Conservation (phyloP, 1,140 invertebrate species). For the Oreohelix idahoensis region DNA sequence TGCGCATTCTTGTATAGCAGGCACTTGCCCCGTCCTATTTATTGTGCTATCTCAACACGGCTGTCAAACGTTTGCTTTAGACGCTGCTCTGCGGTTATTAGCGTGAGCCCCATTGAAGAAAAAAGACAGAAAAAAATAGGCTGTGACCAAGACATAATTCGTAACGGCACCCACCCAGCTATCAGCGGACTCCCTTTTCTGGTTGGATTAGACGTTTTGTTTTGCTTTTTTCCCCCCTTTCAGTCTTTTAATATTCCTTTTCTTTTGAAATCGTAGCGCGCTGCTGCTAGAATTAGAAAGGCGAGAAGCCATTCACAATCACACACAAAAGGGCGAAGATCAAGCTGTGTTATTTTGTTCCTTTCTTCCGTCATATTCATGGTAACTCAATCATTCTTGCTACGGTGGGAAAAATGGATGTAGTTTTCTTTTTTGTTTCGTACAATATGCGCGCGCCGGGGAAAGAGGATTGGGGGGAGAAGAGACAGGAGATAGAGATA, state of each 20-base stretch:
- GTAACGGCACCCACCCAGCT: neutral
- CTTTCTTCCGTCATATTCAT: too few species aligned
- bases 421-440: too few species aligned
- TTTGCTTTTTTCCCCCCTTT: neutral
- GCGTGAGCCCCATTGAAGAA: neutral
- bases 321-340: neutral
- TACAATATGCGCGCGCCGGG: too few species aligned
- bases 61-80: neutral
- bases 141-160: neutral
- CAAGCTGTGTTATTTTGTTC: neutral
- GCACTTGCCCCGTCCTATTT: conserved; percentile 3
- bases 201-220: neutral
- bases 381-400: too few species aligned
- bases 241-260: neutral
- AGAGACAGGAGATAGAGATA: too few species aligned
- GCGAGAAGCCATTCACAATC: neutral
- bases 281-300: neutral
- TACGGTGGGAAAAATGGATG: too few species aligned
- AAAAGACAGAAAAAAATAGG: too few species aligned
- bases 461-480: too few species aligned
- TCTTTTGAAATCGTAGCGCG: neutral
- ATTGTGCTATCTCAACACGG: neutral
- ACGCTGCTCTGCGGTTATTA: neutral
- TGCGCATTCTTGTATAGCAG: neutral
- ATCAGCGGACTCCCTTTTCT: neutral